These are phyloP conservation scores for Cantharis flavilabris DNA, from an alignment of 2,888 invertebrate species.

Conservation along the genomic window DNA sequence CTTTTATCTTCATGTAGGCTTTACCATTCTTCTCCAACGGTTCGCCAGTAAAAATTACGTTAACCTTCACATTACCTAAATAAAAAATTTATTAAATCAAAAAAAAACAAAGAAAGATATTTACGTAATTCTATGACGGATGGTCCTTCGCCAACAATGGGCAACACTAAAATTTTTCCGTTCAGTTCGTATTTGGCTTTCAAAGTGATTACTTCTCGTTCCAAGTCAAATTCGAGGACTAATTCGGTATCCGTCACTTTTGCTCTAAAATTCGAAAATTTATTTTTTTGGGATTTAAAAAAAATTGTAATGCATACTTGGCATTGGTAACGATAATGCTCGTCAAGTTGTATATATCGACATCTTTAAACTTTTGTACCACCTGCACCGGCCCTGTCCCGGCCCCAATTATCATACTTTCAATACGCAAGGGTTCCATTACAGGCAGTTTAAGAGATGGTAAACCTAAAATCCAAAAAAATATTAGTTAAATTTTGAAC, in stretches of 20 bases:
- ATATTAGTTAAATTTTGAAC: background rate
- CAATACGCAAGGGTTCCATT: slow-evolving; percentile 57
- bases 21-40: slow-evolving; percentile 65
- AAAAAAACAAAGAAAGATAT: background rate
- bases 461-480: slow-evolving; percentile 58
- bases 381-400: slow-evolving; percentile 67
- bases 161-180: slow-evolving; percentile 62
- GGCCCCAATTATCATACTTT: slow-evolving; percentile 52
- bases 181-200: slow-evolving; percentile 68
- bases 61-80: slow-evolving; percentile 66
- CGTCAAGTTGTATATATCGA: slow-evolving; percentile 67
- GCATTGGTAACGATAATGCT: slow-evolving; percentile 60
- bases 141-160: background rate
- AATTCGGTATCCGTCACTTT: slow-evolving; percentile 41
- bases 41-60: slow-evolving; percentile 67
- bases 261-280: background rate
- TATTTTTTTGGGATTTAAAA: background rate
- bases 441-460: slow-evolving; percentile 62
- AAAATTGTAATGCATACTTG: slow-evolving; percentile 55
- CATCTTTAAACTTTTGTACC: slow-evolving; percentile 68
- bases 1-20: slow-evolving; percentile 66
- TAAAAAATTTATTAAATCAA: background rate
- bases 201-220: slow-evolving; percentile 64
- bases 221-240: slow-evolving; percentile 54
- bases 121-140: background rate